These are phyloP conservation scores for Neoscelio sp. DNA, from an alignment of 2,888 invertebrate species.

Conservation along the genomic window DNA sequence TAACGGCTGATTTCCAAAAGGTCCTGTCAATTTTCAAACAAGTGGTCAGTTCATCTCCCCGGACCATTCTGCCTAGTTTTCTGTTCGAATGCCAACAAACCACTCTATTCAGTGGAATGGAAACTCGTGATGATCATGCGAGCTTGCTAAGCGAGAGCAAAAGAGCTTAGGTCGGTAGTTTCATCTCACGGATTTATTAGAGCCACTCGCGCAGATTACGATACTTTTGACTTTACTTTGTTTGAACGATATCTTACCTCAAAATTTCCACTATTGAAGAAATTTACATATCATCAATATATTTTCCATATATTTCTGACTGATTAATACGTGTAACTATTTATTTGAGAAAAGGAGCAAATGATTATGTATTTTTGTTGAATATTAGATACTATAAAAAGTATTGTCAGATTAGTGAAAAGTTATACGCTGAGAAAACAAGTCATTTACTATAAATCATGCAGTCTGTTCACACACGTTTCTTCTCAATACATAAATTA, in stretches of 20 bases:
- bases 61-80: slow-evolving; percentile 6
- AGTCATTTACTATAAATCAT: no score
- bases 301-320: no score
- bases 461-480: no score
- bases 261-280: neutral
- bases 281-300: neutral
- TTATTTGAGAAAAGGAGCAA: no score
- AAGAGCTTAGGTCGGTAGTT: slow-evolving; percentile 38
- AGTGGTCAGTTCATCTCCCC: slow-evolving; percentile 48
- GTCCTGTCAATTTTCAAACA: slow-evolving; percentile 43
- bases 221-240: slow-evolving; percentile 22
- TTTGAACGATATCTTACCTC: slow-evolving; percentile 26
- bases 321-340: no score
- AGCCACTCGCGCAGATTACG: slow-evolving; percentile 24
- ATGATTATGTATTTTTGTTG: no score
- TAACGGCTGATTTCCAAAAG: slow-evolving; percentile 9
- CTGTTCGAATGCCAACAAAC: slow-evolving; percentile 50
- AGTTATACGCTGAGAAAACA: no score
- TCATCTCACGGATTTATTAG: slow-evolving; percentile 28
- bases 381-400: no score
- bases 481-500: no score
- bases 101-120: slow-evolving; percentile 29
- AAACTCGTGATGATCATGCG: slow-evolving; percentile 40
- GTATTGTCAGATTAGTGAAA: no score
- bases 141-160: slow-evolving; percentile 18